phyloP scores from a whole-genome alignment of 2,797 vertebrate species.

The Mormyrus hasselquistii region DNA sequence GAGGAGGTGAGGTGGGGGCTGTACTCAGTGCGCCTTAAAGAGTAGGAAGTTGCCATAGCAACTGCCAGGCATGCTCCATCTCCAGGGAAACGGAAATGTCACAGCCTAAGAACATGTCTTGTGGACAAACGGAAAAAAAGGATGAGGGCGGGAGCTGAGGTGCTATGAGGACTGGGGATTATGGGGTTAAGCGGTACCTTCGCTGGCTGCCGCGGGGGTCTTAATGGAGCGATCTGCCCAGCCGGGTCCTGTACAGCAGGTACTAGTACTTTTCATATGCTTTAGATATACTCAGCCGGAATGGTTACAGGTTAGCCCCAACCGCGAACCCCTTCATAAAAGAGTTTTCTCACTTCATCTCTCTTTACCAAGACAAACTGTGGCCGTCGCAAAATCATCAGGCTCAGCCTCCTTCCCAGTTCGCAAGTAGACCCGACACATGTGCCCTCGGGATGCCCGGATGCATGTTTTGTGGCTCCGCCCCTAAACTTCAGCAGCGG shows the following conservation, averaged over 20 bases:
- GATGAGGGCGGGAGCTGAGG: background rate
- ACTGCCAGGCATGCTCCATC: constrained; percentile 72
- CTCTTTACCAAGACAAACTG: background rate
- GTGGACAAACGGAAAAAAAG: constrained; percentile 39
- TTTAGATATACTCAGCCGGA: background rate
- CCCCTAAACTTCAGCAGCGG: background rate
- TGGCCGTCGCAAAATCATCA: background rate
- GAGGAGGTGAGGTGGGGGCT: constrained; percentile 43
- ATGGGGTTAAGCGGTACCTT: background rate
- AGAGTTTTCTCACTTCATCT: background rate
- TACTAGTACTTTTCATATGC: background rate
- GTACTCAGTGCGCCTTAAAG: constrained; percentile 63
- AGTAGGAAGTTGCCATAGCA: constrained; percentile 79
- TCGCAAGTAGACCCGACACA: background rate
- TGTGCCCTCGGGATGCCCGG: background rate
- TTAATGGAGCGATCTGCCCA: background rate
- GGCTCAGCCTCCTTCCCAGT: background rate
- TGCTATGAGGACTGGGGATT: background rate
- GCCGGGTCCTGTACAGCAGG: background rate
- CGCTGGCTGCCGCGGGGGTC: background rate
- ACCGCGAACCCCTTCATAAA: background rate
- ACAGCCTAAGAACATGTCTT: constrained; percentile 67
- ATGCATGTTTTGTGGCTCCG: background rate
- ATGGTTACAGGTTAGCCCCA: background rate
- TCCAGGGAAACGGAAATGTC: constrained; percentile 81